phyloP scores from a whole-genome alignment of 2,888 invertebrate species.

The Scrobipalpa atriplicella region DNA sequence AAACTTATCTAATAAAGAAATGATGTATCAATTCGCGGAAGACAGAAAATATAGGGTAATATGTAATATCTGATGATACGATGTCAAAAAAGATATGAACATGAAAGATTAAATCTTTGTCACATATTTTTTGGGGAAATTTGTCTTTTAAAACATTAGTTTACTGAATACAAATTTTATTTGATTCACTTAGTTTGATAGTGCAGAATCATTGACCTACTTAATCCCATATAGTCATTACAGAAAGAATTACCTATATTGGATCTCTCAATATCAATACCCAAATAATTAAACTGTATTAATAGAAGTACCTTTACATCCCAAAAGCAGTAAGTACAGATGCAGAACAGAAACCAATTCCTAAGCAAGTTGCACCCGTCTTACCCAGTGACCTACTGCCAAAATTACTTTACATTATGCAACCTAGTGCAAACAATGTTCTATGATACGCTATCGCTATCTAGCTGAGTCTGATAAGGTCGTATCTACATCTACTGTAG shows the following conservation, averaged over 20 bases:
- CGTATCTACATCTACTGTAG: neutral
- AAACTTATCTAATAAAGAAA: neutral
- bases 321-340: neutral
- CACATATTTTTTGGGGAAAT: too few species aligned
- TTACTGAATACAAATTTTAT: too few species aligned
- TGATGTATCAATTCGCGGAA: slow-evolving; percentile 1
- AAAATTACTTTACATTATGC: slow-evolving; percentile 17
- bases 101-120: too few species aligned
- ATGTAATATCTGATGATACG: neutral
- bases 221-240: too few species aligned
- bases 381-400: slow-evolving; percentile 16
- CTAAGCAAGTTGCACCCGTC: neutral
- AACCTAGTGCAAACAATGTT: neutral
- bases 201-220: too few species aligned
- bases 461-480: slow-evolving; percentile 9
- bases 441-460: slow-evolving; percentile 14
- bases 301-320: too few species aligned
- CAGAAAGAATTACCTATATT: too few species aligned
- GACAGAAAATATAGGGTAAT: neutral
- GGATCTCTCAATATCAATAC: too few species aligned
- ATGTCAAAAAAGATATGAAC: too few species aligned
- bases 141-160: too few species aligned
- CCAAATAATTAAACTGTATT: too few species aligned
- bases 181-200: too few species aligned
- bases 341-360: neutral